Evolutionary conservation across 37 sponge, comb jelly and placozoan species (phyloP).

Genomic region (Tethya wilhelma): DNA sequence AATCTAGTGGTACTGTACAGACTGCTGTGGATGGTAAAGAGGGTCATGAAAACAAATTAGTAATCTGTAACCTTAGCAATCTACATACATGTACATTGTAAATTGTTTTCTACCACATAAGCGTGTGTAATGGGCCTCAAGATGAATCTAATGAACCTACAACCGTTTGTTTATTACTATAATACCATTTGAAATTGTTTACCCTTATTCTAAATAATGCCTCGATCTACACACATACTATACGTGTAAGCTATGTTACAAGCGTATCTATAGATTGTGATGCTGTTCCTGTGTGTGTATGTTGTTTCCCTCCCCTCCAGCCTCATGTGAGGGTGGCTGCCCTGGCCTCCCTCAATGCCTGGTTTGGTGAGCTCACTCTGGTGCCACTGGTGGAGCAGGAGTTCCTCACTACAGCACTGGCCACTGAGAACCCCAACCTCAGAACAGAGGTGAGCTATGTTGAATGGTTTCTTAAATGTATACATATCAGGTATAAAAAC

Average conservation of each 20-base stretch:
- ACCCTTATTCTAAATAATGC: not conserved
- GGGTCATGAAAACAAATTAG: too few species aligned
- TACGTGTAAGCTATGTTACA: too few species aligned
- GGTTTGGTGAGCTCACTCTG: conserved; percentile 56
- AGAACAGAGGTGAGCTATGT: conserved; percentile 78
- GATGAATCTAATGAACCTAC: too few species aligned
- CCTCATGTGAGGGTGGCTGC: conserved; percentile 74
- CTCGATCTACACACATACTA: not conserved
- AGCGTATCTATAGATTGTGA: too few species aligned
- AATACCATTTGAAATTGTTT: too few species aligned
- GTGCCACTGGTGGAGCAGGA: conserved; percentile 72
- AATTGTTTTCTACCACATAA: too few species aligned
- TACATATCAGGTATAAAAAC: too few species aligned
- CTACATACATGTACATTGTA: conserved; percentile 15
- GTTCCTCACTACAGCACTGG: conserved; percentile 60
- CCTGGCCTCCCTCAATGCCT: conserved; percentile 66
- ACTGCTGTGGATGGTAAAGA: not conserved
- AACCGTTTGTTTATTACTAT: too few species aligned
- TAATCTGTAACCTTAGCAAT: too few species aligned
- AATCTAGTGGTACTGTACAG: not conserved
- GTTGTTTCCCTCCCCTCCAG: conserved; percentile 11
- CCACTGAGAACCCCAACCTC: conserved; percentile 87
- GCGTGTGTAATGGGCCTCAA: too few species aligned
- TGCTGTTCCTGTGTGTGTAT: not conserved
- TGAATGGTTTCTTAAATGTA: too few species aligned